Percentiles rank a stretch among this genome's conserved stretches.
These are phyloP conservation scores for Psylliodes chrysocephalus DNA, from an alignment of 2,888 invertebrate genomes.

Conservation along the genomic window DNA sequence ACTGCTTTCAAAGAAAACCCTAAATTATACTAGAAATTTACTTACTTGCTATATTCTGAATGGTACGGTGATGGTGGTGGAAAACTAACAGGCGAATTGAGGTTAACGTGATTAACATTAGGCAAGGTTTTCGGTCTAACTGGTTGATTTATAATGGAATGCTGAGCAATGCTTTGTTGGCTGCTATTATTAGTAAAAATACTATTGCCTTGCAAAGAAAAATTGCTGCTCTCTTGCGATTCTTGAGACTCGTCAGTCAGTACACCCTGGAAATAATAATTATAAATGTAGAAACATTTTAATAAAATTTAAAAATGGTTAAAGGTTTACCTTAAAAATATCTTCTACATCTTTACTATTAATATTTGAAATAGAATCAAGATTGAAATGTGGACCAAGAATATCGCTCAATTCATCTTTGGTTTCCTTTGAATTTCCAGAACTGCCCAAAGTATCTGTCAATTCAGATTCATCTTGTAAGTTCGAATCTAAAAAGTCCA, in stretches of 20 bases:
- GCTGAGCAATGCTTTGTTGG: slow-evolving; percentile 44
- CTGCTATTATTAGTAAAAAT: slow-evolving; percentile 31
- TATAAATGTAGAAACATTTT: too few relatives aligned
- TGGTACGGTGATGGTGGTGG: slow-evolving; percentile 82
- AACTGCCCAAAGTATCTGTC: slow-evolving; percentile 57
- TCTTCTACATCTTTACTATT: slow-evolving; percentile 92
- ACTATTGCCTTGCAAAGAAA: slow-evolving; percentile 53
- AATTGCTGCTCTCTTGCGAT: slow-evolving; percentile 78
- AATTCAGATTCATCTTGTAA: slow-evolving; percentile 62
- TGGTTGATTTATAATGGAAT: slow-evolving; percentile 45
- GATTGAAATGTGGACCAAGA: slow-evolving; percentile 75
- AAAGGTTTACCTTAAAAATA: slow-evolving; percentile 82
- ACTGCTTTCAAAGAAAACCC: too few relatives aligned
- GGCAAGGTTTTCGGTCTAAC: slow-evolving; percentile 66
- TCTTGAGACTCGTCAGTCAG: slow-evolving; percentile 86
- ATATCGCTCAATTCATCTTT: slow-evolving; percentile 79
- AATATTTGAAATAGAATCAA: slow-evolving; percentile 87
- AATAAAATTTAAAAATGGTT: too few relatives aligned
- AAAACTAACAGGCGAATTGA: slow-evolving; percentile 77
- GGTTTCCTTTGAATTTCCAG: slow-evolving; percentile 67
- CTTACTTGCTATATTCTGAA: slow-evolving; percentile 84
- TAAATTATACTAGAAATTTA: too few relatives aligned
- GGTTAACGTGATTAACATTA: slow-evolving; percentile 65
- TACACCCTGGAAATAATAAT: slow-evolving; percentile 69
- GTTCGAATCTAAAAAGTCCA: slow-evolving; percentile 55